phyloP scores from a whole-genome alignment of 2,797 vertebrate species.

The Catostomus latipinnis region DNA sequence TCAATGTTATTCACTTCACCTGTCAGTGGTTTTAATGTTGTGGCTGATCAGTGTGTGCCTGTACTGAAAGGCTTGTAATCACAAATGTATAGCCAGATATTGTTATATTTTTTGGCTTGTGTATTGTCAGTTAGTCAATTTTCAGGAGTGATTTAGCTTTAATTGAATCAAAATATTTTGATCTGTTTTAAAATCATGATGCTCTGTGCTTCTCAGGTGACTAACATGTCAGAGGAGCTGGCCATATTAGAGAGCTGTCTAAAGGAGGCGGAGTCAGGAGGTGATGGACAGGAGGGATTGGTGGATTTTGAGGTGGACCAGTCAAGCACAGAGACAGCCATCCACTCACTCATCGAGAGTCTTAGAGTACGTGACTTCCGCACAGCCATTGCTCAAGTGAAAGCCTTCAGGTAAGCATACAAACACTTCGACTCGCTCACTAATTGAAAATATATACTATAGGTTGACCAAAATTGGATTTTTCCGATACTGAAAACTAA shows the following conservation, averaged over 20 bases:
- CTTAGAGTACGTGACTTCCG: conserved; percentile 89
- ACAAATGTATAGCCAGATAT: too few relatives aligned
- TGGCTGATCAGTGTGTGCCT: too few relatives aligned
- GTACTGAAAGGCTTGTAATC: too few relatives aligned
- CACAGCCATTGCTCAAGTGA: conserved; percentile 93
- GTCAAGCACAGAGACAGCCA: conserved; percentile 90
- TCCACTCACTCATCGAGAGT: conserved; percentile 93
- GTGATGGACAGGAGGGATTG: conserved; percentile 83
- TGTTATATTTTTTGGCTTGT: neutral
- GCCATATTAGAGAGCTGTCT: conserved; percentile 89
- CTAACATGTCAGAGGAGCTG: conserved; percentile 97
- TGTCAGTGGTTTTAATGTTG: too few relatives aligned
- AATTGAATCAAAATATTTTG: neutral
- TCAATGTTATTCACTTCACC: too few relatives aligned
- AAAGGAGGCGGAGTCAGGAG: conserved; percentile 87
- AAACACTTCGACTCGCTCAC: neutral
- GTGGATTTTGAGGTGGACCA: conserved; percentile 88
- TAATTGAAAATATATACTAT: too few relatives aligned
- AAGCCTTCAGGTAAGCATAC: conserved; percentile 88
- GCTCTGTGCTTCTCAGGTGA: conserved; percentile 80
- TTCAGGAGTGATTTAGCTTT: neutral
- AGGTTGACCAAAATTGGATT: too few relatives aligned
- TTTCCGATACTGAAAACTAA: too few relatives aligned
- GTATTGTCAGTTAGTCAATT: neutral
- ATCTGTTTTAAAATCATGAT: conserved; percentile 11